Base-by-base conservation (phyloP, 2,113 vertebrate species). In the Pseudorectes ferrugineus region DNA sequence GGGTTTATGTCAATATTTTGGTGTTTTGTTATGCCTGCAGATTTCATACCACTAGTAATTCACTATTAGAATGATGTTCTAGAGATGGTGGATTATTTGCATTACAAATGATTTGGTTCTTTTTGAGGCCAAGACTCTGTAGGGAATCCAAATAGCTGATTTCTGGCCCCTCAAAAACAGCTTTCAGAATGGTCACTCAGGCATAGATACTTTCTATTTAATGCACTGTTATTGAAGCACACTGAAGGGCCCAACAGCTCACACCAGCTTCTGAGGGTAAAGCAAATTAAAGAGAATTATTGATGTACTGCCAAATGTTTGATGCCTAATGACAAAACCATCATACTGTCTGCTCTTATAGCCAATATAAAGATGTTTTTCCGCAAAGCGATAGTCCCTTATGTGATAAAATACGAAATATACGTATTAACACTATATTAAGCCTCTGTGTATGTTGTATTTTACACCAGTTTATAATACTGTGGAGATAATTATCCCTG, bases 261-360 rank as follows among this genome's bases (percentile, higher is more conserved):
- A 89, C 93, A 96, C 93, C 96, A 94, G 97, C 97, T 98, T 98
- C 98, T 98, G 88, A 98, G 98, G 66, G 98, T 98, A 98, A 98
- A 98, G 97, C 95, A 98, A 98, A 99, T 98, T 98, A 98, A 98
- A 99, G 96, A 92, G 98, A 99, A 99, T 99, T 98, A 99, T 98
- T 99, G 98, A 99, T 98, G 98, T 97, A 88, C 98, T 97, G 97
- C 97, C 98, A 98, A 98, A 97, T 97, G 98, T 98, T 98, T 99
- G 98, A 98, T 98, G 98, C 97, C 97, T 98, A 98, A 98, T 98
- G 98, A 98, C 98, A 98, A 98, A 98, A 97, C 98, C 97, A 97
- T 97, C 97, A 94, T 97, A 97, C 98, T 98, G 94, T 98, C 97
- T 98, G 98, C 98, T 98, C 95, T 98, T 96, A 66, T 89, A 91